Conservation (phyloP, 2,888 invertebrate genomes). For the Sinelater perroti region DNA sequence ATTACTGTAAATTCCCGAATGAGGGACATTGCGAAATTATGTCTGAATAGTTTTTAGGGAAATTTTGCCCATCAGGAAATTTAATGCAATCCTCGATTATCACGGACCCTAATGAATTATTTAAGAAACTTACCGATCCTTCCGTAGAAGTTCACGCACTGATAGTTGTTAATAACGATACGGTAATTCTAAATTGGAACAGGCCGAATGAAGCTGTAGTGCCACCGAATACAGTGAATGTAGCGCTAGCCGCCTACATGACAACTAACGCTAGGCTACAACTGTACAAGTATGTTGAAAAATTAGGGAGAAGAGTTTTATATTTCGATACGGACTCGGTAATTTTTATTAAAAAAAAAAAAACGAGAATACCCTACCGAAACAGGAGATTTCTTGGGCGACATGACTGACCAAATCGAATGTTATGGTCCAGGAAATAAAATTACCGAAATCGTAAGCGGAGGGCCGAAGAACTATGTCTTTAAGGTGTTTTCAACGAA, state of each 20-base stretch:
- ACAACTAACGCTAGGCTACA: conserved; percentile 32
- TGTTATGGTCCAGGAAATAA: neutral
- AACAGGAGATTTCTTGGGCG: conserved; percentile 8
- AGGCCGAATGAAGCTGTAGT: conserved; percentile 32
- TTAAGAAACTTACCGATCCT: conserved; percentile 1
- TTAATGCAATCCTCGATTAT: conserved; percentile 6
- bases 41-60: conserved; percentile 11
- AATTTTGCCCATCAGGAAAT: conserved; percentile 6
- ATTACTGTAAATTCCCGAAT: neutral
- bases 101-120: conserved; percentile 1
- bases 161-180: neutral
- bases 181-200: conserved; percentile 4
- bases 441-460: conserved; percentile 2
- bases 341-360: conserved; percentile 3
- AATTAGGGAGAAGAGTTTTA: neutral
- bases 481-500: conserved; percentile 6
- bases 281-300: conserved; percentile 5
- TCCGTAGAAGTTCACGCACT: neutral
- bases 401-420: conserved; percentile 6
- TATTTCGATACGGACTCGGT: conserved; percentile 2
- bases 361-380: neutral
- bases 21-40: conserved; percentile 6
- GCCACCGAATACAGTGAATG: conserved; percentile 43
- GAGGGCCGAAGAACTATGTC: conserved; percentile 4
- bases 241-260: conserved; percentile 53